Evolutionary conservation across 2,888 invertebrate species (phyloP).

Genomic region (Alviniconcha strummeri): DNA sequence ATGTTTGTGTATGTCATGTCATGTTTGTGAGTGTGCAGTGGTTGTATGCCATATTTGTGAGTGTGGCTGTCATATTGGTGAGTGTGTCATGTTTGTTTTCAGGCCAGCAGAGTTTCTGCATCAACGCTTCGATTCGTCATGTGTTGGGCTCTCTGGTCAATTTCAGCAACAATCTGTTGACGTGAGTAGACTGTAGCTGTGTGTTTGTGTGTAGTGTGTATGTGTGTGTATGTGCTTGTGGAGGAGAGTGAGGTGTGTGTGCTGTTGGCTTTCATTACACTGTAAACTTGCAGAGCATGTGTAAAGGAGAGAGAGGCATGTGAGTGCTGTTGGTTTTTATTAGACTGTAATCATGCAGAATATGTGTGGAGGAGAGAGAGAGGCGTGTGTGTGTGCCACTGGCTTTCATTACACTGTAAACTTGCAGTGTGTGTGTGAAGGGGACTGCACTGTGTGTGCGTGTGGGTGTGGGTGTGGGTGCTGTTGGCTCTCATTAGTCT

Average conservation of each 20-base stretch:
- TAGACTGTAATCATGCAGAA: too few relatives aligned
- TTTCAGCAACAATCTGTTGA: conserved; percentile 79
- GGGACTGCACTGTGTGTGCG: not conserved
- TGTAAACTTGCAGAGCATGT: too few relatives aligned
- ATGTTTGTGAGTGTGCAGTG: too few relatives aligned
- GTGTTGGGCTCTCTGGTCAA: conserved; percentile 80
- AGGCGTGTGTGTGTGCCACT: not conserved
- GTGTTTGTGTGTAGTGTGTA: too few relatives aligned
- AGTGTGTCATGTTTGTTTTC: not conserved
- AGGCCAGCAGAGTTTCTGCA: conserved; percentile 71
- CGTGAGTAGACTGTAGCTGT: conserved; percentile 57
- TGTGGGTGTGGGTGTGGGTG: not conserved
- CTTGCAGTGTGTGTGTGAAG: too few relatives aligned
- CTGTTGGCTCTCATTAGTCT: not conserved
- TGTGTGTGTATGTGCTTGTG: not conserved
- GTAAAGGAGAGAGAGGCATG: too few relatives aligned
- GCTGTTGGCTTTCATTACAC: too few relatives aligned
- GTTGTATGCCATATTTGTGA: too few relatives aligned
- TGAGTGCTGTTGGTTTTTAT: not conserved
- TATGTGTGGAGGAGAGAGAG: too few relatives aligned
- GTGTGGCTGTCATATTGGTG: too few relatives aligned
- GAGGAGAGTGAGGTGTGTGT: too few relatives aligned
- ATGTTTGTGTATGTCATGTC: too few relatives aligned
- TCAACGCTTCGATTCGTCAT: conserved; percentile 80
- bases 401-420: not conserved